Percentiles rank a stretch among this genome's conserved stretches.
phyloP scores from a whole-genome alignment of 2,797 vertebrate genomes.

The Diceros bicornis region DNA sequence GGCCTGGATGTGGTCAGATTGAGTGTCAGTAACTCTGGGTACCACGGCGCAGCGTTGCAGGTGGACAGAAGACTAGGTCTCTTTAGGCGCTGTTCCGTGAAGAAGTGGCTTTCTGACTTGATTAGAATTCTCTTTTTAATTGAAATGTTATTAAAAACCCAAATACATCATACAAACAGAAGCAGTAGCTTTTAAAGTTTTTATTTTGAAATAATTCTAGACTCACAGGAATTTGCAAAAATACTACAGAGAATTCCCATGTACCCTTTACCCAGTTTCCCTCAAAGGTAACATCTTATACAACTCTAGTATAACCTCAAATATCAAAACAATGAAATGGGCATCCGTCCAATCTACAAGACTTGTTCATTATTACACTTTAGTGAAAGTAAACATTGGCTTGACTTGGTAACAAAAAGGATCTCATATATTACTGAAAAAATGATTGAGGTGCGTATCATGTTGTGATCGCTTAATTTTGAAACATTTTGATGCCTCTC shows the following conservation, averaged over 20 bases:
- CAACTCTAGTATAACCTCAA: not conserved
- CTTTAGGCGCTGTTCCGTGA: not conserved
- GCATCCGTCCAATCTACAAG: not conserved
- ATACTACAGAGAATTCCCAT: not conserved
- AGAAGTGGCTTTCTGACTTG: not conserved
- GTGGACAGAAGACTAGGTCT: not conserved
- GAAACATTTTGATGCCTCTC: not conserved
- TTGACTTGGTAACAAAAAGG: not conserved
- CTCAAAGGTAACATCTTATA: not conserved
- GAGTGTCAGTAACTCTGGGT: not conserved
- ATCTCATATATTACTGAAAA: not conserved
- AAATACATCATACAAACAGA: not conserved
- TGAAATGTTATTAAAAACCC: slow-evolving; percentile 19
- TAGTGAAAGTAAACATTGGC: not conserved
- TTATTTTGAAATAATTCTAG: slow-evolving; percentile 6
- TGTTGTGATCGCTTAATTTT: not conserved
- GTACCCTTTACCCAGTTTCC: not conserved
- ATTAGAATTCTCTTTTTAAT: not conserved
- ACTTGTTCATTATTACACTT: not conserved
- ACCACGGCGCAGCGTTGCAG: accelerated
- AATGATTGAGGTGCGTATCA: not conserved
- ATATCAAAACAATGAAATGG: not conserved
- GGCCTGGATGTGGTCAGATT: not conserved
- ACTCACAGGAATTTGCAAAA: not conserved
- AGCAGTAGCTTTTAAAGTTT: not conserved